A percentile compares a stretch with the other conserved stretches of the same genome.
These are phyloP conservation scores for Cerceris rybyensis DNA, from an alignment of 2,888 invertebrate genomes.

Conservation along the genomic window DNA sequence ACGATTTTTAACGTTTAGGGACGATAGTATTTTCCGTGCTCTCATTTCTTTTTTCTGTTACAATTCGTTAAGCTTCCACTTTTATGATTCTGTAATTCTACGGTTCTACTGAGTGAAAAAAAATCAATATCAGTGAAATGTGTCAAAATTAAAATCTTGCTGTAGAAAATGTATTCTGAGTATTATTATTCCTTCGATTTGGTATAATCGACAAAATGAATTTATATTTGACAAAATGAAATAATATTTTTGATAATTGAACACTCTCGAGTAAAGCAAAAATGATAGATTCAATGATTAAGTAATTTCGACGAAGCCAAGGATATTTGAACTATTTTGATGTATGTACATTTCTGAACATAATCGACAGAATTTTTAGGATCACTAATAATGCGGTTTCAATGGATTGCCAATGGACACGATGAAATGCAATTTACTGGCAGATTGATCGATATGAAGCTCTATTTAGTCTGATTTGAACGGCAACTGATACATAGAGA, in stretches of 20 bases:
- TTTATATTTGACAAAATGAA: no score
- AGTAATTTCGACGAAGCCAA: no score
- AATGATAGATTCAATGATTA: no score
- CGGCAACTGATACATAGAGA: no score
- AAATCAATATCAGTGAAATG: conserved; percentile 12
- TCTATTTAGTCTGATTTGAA: not conserved
- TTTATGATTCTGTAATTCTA: conserved; percentile 13
- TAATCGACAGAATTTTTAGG: conserved; percentile 19
- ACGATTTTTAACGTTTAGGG: conserved; percentile 36
- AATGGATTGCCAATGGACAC: conserved; percentile 16
- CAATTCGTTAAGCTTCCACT: conserved; percentile 38
- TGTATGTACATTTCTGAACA: conserved; percentile 3
- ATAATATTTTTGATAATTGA: no score
- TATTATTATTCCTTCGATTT: no score
- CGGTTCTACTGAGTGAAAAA: not conserved
- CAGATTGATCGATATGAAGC: not conserved
- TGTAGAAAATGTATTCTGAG: no score
- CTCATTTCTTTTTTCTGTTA: not conserved
- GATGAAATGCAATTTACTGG: conserved; percentile 2
- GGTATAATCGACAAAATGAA: no score
- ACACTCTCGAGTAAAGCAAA: no score
- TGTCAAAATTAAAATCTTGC: no score
- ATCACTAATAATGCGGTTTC: conserved; percentile 24
- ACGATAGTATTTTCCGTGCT: not conserved
- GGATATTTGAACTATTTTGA: no score